A percentile compares a stretch with the other conserved stretches of the same genome.
These are phyloP conservation scores for Apogon hyalosoma DNA, from an alignment of 2,797 vertebrate species.

Conservation along the genomic window DNA sequence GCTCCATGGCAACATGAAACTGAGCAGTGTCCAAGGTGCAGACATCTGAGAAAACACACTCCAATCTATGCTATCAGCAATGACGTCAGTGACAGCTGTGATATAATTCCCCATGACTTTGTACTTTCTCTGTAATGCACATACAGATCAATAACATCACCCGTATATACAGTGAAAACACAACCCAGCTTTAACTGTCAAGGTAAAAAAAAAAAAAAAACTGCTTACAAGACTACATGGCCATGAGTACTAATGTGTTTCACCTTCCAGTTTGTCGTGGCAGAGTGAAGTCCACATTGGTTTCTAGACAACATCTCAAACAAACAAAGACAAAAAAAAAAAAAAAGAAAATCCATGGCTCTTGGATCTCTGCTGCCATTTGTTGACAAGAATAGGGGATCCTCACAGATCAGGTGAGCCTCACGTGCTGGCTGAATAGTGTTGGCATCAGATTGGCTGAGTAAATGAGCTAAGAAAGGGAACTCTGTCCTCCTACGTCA, in stretches of 20 bases:
- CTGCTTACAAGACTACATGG: background rate
- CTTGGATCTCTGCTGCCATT: background rate
- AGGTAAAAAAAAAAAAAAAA: constrained; percentile 10
- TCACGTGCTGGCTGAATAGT: constrained; percentile 47
- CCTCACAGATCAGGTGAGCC: constrained; percentile 47
- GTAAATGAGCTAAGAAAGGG: constrained; percentile 67
- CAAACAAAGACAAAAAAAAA: constrained; percentile 17
- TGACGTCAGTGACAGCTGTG: constrained; percentile 31
- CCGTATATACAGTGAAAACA: background rate
- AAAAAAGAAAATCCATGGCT: too few species aligned
- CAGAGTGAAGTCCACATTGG: constrained; percentile 35
- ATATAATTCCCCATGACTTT: constrained; percentile 5
- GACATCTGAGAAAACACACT: constrained; percentile 16
- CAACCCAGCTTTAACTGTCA: constrained; percentile 3
- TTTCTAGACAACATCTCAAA: constrained; percentile 41
- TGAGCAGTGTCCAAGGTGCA: background rate
- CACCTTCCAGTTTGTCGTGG: constrained; percentile 32
- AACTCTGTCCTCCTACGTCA: constrained; percentile 76
- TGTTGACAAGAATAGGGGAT: constrained; percentile 24
- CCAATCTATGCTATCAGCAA: constrained; percentile 8
- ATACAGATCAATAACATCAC: background rate
- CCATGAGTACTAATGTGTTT: constrained; percentile 20
- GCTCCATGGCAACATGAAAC: background rate
- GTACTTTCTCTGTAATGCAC: background rate
- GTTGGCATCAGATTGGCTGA: constrained; percentile 33